Evolutionary conservation across 1,140 invertebrate species (phyloP), one percentile per base, ranked within the genome.

Genomic region (Diorhabda carinulata): DNA sequence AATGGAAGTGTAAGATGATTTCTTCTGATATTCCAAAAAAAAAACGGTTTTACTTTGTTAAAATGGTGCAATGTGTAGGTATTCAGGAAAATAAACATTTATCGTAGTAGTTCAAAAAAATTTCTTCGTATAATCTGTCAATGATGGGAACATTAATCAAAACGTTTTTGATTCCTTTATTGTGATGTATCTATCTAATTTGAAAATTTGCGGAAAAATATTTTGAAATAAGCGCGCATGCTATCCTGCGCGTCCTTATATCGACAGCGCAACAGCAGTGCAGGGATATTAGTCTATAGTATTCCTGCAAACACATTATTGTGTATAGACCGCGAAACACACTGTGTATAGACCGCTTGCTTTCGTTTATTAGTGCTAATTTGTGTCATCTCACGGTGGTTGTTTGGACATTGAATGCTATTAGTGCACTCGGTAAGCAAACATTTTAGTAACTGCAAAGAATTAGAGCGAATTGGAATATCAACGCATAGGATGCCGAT

Each of bases 231-330:
- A 8, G 25, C 9, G 43, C 61, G 61, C 61, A 62, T 43, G 61
- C 6, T 2, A 52, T 56, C 64, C 10, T 57, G 64, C 64, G 64
- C 64, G 3, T 57, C 56, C 25, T 8, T 5, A 0, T 42, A 45
- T n/a, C 44, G 65, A 43, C 67, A 64, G 68, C 71, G 69, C 71
- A 70, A 66, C 71, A 69, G 64, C 66, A 72, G 71, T 72, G 71
- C 71, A 72, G 71, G 61, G 70, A 57, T 41, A 66, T 52, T 52
- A n/a, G 6, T 52, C 47, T 52, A n/a, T 52, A 52, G 47, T 52
- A n/a, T 52, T 58, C 52, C 47, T 57, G 52, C 64, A 56, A 57
- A 65, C 47, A 65, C 59, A 61, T 61, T 40, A 65, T 62, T 57
- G 64, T 57, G 40, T 65, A 65, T 52, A 57, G 44, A 43, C 56